A percentile compares a stretch with the other conserved stretches of the same genome.
These are phyloP conservation scores for Bradypodion ventrale DNA, from an alignment of 2,797 vertebrate genomes.

Conservation along the genomic window DNA sequence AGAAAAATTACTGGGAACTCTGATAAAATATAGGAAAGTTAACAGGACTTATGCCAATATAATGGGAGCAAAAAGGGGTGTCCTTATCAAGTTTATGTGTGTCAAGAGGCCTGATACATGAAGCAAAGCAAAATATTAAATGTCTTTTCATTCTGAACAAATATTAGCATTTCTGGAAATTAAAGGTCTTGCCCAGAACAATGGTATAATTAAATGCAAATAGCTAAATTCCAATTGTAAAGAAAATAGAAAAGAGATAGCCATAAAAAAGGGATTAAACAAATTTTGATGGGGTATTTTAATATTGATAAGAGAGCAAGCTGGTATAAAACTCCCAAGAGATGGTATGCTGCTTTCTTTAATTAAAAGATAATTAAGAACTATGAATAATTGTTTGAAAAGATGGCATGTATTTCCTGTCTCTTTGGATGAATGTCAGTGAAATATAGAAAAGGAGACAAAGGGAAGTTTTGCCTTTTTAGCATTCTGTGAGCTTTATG, in stretches of 20 bases:
- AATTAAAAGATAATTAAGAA: constrained; percentile 70
- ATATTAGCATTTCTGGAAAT: not conserved
- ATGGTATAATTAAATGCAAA: constrained; percentile 20
- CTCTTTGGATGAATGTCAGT: too few relatives aligned
- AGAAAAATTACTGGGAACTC: not conserved
- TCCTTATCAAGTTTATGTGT: not conserved
- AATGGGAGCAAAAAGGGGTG: not conserved
- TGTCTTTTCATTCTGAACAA: constrained; percentile 11
- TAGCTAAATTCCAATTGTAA: constrained; percentile 48
- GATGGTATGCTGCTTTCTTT: constrained; percentile 57
- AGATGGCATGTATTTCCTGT: too few relatives aligned
- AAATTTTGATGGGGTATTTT: constrained; percentile 44
- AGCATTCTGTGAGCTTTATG: too few relatives aligned
- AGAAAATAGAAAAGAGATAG: constrained; percentile 19
- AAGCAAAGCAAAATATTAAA: not conserved
- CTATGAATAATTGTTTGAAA: constrained; percentile 52
- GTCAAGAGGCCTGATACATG: not conserved
- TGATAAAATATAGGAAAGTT: not conserved
- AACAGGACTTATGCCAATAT: not conserved
- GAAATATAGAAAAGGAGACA: too few relatives aligned
- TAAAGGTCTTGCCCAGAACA: constrained; percentile 3
- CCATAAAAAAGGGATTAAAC: constrained; percentile 41
- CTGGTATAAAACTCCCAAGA: constrained; percentile 53
- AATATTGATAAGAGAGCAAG: constrained; percentile 52
- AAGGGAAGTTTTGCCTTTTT: too few relatives aligned